A percentile compares a stretch with the other conserved stretches of the same genome.
phyloP scores from a whole-genome alignment of 30 jellyfish, hydroid and myxozoan genomes.

The Phacellophora camtschatica region DNA sequence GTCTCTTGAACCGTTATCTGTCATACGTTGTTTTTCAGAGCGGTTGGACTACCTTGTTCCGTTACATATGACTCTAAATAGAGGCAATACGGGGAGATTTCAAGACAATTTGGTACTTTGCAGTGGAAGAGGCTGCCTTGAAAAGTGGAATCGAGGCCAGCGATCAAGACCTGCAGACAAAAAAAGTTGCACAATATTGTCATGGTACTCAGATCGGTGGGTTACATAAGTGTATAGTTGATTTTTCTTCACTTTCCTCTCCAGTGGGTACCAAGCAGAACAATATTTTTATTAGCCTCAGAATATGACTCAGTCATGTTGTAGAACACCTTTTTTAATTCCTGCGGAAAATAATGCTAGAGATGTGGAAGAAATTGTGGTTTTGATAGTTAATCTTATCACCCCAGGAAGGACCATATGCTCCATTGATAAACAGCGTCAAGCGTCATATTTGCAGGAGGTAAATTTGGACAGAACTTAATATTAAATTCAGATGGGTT shows the following conservation, averaged over 20 bases:
- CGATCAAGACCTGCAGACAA: slow-evolving; percentile 33
- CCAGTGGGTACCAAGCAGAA: not conserved
- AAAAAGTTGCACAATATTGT: slow-evolving; percentile 51
- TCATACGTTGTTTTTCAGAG: slow-evolving; percentile 83
- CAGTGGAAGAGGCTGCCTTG: slow-evolving; percentile 84
- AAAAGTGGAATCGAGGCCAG: slow-evolving; percentile 66
- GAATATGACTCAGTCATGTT: no score
- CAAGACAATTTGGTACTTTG: slow-evolving; percentile 62
- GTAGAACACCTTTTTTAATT: no score
- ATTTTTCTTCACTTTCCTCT: not conserved
- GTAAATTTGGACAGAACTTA: no score
- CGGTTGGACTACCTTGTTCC: slow-evolving; percentile 79
- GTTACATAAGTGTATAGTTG: not conserved
- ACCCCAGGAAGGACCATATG: no score
- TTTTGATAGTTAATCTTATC: no score
- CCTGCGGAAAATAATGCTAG: no score
- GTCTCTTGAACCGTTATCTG: slow-evolving; percentile 48
- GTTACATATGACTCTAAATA: slow-evolving; percentile 63
- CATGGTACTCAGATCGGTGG: slow-evolving; percentile 84
- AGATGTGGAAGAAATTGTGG: no score
- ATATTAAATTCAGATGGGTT: no score
- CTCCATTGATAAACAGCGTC: no score
- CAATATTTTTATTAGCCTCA: not conserved
- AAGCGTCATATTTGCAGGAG: no score
- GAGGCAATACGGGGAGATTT: slow-evolving; percentile 56